Conservation (phyloP, 2,113 vertebrate genomes). For the Phyllopteryx taeniolatus region DNA sequence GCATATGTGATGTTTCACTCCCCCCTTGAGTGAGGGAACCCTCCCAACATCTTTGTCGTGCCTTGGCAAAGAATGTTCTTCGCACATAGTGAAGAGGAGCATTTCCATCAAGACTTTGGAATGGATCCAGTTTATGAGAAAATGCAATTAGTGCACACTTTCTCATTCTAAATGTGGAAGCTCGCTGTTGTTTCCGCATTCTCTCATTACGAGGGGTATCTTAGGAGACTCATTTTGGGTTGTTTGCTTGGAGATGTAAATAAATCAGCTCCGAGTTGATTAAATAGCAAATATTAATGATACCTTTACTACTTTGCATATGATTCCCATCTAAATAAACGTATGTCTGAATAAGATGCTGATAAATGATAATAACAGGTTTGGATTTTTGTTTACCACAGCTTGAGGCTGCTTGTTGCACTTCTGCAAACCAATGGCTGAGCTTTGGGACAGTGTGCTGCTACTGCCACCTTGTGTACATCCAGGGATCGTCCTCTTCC, state of each 20-base stretch:
- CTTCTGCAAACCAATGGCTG: constrained; percentile 18
- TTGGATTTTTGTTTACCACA: constrained; percentile 35
- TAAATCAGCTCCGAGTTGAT: constrained; percentile 25
- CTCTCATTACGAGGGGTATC: constrained; percentile 45
- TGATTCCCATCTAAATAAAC: constrained; percentile 23
- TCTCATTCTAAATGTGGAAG: constrained; percentile 48
- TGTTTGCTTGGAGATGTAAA: constrained; percentile 1
- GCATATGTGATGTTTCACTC: constrained; percentile 41
- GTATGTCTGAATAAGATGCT: constrained; percentile 27
- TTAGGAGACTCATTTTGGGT: constrained; percentile 16
- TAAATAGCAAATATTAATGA: constrained; percentile 30
- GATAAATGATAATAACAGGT: constrained; percentile 39
- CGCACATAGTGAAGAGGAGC: constrained; percentile 25
- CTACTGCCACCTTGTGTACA: constrained; percentile 67
- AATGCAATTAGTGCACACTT: constrained; percentile 62
- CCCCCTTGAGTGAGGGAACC: constrained; percentile 15
- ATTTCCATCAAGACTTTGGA: constrained; percentile 42
- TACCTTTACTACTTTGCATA: constrained; percentile 16
- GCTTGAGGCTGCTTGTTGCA: constrained; percentile 32
- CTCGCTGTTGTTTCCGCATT: constrained; percentile 37
- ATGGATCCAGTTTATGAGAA: constrained; percentile 56
- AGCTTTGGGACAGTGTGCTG: constrained; percentile 38
- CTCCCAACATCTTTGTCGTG: constrained; percentile 16
- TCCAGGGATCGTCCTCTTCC: background rate
- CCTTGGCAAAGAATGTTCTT: constrained; percentile 2